phyloP scores from a whole-genome alignment of 2,113 vertebrate species.

The Oreamnos americanus region DNA sequence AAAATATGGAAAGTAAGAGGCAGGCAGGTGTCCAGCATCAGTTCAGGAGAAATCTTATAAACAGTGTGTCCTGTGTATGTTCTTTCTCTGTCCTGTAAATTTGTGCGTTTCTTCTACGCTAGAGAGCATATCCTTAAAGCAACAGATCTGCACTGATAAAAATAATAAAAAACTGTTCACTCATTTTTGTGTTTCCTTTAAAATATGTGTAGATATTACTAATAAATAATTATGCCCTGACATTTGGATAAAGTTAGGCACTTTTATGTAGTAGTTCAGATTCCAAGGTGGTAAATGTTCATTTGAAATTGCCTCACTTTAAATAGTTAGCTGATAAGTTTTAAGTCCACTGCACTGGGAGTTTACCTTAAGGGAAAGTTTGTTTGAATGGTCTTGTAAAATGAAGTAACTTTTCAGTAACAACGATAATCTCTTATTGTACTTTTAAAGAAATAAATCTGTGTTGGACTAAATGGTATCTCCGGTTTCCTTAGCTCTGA shows the following conservation, averaged over 20 bases:
- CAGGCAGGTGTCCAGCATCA: not conserved
- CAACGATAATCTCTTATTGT: not conserved
- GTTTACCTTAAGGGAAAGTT: not conserved
- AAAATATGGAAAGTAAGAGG: not conserved
- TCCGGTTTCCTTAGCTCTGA: not conserved
- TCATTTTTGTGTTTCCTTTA: not conserved
- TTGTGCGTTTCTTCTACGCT: not conserved
- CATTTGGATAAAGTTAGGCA: not conserved
- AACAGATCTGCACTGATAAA: not conserved
- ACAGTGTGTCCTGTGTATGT: not conserved
- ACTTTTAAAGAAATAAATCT: not conserved
- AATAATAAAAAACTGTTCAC: not conserved
- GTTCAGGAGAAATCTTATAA: not conserved
- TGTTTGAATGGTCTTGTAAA: not conserved
- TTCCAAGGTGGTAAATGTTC: not conserved
- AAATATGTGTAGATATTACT: not conserved
- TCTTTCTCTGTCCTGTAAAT: not conserved
- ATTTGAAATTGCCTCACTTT: constrained; percentile 6
- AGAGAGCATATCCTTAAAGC: not conserved
- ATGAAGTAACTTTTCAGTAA: not conserved
- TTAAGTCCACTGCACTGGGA: not conserved
- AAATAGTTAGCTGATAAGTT: not conserved
- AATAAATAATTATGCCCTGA: not conserved
- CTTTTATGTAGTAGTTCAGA: not conserved
- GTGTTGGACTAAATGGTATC: not conserved